Conservation (phyloP, 2,113 vertebrate genomes). For the Xyrauchen texanus region DNA sequence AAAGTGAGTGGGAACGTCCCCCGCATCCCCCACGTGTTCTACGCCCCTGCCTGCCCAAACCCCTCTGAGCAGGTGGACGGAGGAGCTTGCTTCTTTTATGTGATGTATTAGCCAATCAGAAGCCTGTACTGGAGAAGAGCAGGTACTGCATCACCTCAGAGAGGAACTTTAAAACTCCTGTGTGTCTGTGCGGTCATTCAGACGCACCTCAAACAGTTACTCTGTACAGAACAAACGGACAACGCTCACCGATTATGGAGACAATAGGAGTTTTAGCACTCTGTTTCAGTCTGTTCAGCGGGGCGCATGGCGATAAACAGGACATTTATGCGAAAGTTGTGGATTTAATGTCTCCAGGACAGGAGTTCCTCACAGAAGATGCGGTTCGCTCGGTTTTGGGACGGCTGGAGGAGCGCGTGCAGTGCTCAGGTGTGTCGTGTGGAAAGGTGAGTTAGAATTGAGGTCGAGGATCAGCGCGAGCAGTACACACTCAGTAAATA, state of each 20-base stretch:
- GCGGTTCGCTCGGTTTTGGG: constrained; percentile 67
- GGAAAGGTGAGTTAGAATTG: constrained; percentile 75
- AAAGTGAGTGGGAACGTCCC: too few relatives aligned
- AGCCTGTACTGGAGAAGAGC: constrained; percentile 47
- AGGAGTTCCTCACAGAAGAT: constrained; percentile 58
- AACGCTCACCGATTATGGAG: constrained; percentile 13
- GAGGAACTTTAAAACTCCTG: not conserved
- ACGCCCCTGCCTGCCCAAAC: not conserved
- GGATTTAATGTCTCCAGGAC: constrained; percentile 62
- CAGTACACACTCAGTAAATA: too few relatives aligned
- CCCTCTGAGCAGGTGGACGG: constrained; percentile 22
- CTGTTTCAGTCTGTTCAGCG: constrained; percentile 23
- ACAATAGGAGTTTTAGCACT: not conserved
- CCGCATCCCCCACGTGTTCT: too few relatives aligned
- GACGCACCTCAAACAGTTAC: not conserved
- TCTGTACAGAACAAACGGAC: not conserved
- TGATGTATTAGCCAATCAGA: constrained; percentile 58
- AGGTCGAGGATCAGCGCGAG: constrained; percentile 70
- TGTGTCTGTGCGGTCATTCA: not conserved
- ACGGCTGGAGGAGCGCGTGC: constrained; percentile 77
- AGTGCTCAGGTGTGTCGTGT: constrained; percentile 76
- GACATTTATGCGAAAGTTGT: constrained; percentile 59
- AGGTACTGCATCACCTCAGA: constrained; percentile 33
- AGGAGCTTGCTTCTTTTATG: constrained; percentile 41
- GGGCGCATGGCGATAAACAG: constrained; percentile 46